These are phyloP conservation scores for Lymantria dispar DNA, from an alignment of 2,888 invertebrate species.

Conservation along the genomic window DNA sequence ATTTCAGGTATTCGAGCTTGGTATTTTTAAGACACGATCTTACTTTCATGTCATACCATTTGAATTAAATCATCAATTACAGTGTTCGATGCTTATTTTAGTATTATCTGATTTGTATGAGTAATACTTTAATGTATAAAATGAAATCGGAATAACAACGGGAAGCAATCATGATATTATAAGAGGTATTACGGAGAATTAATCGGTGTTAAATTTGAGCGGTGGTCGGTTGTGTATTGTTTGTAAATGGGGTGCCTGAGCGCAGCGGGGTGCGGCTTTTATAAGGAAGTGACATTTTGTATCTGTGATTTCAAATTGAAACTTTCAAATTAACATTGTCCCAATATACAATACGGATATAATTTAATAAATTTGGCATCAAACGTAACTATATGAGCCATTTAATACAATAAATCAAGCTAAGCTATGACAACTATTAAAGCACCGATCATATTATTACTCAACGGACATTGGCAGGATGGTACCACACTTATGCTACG, in stretches of 20 bases:
- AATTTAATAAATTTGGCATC: too few relatives aligned
- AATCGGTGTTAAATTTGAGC: slow-evolving; percentile 44
- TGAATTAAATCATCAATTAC: slow-evolving; percentile 78
- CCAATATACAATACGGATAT: slow-evolving; percentile 20
- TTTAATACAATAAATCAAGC: too few relatives aligned
- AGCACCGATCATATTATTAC: too few relatives aligned
- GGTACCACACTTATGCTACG: too few relatives aligned
- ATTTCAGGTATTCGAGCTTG: slow-evolving; percentile 72
- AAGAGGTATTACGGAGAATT: slow-evolving; percentile 37
- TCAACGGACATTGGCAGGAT: too few relatives aligned
- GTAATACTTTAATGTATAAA: slow-evolving; percentile 48
- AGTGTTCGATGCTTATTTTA: slow-evolving; percentile 57
- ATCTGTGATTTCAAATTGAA: slow-evolving; percentile 16
- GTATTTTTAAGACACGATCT: slow-evolving; percentile 76
- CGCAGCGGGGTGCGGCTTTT: slow-evolving; percentile 56
- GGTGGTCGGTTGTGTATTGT: slow-evolving; percentile 58
- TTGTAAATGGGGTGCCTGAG: slow-evolving; percentile 64
- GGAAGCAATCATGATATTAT: slow-evolving; percentile 20
- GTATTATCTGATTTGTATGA: slow-evolving; percentile 72
- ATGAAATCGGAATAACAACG: slow-evolving; percentile 29
- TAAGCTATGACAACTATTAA: too few relatives aligned
- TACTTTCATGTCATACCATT: slow-evolving; percentile 76
- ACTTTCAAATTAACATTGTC: slow-evolving; percentile 31
- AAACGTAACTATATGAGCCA: too few relatives aligned
- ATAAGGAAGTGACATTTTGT: slow-evolving; percentile 42